Conservation (phyloP, 1,140 invertebrate species). For the Listronotus oregonensis region DNA sequence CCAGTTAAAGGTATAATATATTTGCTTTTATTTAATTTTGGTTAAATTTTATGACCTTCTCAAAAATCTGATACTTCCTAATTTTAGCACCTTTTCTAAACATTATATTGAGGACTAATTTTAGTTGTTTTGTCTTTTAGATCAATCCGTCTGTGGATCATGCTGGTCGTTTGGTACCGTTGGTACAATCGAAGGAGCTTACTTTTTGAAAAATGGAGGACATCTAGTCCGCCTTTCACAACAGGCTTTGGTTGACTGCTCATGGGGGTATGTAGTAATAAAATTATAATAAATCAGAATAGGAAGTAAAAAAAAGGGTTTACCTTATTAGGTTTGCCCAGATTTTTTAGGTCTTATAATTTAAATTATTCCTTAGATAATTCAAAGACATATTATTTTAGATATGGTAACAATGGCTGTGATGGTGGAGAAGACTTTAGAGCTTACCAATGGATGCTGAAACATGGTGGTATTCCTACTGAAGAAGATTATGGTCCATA, state of each 20-base stretch:
- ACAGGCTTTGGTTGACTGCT: constrained; percentile 93
- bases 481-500: constrained; percentile 92
- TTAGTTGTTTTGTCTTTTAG: constrained; percentile 48
- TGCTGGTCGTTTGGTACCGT: constrained; percentile 97
- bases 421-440: constrained; percentile 94
- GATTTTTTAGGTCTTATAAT: too few relatives aligned
- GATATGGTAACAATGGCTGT: constrained; percentile 92
- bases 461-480: constrained; percentile 85
- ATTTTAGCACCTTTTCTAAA: too few relatives aligned
- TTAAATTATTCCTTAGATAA: too few relatives aligned
- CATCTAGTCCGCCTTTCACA: constrained; percentile 83
- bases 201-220: constrained; percentile 82
- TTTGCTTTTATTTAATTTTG: constrained; percentile 22
- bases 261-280: constrained; percentile 73
- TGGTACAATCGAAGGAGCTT: constrained; percentile 90
- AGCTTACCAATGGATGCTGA: constrained; percentile 91
- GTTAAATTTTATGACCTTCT: neutral
- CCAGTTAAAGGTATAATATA: constrained; percentile 79
- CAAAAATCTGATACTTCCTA: constrained; percentile 4
- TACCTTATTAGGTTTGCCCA: too few relatives aligned
- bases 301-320: too few relatives aligned
- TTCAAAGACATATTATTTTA: constrained; percentile 36
- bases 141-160: constrained; percentile 95
- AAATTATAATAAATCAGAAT: too few relatives aligned
- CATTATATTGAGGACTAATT: neutral